Evolutionary conservation across 1,140 invertebrate genomes (phyloP).

Genomic region (Sarcophaga peregrina): DNA sequence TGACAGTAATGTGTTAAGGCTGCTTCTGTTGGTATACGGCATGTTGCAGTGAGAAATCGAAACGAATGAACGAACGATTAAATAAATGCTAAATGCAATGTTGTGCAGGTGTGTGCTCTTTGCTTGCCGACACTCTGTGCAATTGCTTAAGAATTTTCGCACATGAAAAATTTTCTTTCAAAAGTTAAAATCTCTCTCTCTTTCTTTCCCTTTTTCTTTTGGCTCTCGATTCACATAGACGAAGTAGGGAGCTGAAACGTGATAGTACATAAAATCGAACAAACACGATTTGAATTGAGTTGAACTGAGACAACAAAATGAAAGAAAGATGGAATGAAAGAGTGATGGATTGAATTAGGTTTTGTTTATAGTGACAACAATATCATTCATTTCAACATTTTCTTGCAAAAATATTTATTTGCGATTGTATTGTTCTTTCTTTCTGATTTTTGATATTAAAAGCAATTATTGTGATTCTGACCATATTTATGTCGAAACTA

Average conservation of each 20-base stretch:
- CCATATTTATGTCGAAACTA: too few relatives aligned
- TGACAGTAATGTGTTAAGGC: background rate
- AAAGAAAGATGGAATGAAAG: background rate
- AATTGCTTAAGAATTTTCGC: slow-evolving; percentile 38
- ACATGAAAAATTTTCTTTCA: slow-evolving; percentile 23
- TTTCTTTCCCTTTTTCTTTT: too few relatives aligned
- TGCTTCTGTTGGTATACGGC: background rate
- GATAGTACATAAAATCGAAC: too few relatives aligned
- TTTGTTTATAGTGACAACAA: slow-evolving; percentile 2
- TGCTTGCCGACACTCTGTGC: slow-evolving; percentile 24
- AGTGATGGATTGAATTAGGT: background rate
- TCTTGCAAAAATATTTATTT: too few relatives aligned
- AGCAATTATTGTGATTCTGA: too few relatives aligned
- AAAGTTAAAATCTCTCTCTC: background rate
- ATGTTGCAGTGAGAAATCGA: background rate
- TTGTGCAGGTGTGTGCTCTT: background rate
- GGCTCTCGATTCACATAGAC: background rate
- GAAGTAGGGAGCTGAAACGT: background rate
- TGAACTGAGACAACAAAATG: background rate
- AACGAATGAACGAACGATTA: background rate
- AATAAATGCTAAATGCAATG: background rate
- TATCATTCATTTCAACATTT: background rate
- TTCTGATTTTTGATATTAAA: too few relatives aligned
- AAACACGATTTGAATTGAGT: background rate
- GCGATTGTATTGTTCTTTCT: too few relatives aligned